These are phyloP conservation scores for Maniola jurtina DNA, from an alignment of 1,140 invertebrate genomes.

Conservation along the genomic window DNA sequence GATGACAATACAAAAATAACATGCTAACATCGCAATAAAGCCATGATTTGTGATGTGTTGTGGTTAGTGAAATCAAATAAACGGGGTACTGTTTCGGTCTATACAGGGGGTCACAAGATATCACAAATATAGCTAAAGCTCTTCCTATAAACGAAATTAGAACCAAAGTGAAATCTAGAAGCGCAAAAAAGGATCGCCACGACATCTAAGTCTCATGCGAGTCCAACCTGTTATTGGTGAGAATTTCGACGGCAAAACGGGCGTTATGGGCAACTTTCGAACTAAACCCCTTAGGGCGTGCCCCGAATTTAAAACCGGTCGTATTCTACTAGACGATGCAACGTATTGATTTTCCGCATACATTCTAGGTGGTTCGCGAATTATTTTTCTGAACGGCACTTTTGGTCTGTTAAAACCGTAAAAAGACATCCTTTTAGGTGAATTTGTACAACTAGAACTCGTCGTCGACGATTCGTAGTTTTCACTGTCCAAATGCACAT, in stretches of 20 bases:
- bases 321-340: slow-evolving; percentile 38
- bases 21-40: slow-evolving; percentile 33
- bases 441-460: slow-evolving; percentile 82
- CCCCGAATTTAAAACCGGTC: slow-evolving; percentile 51
- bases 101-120: slow-evolving; percentile 40
- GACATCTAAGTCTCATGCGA: slow-evolving; percentile 56
- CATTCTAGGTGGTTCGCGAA: slow-evolving; percentile 53
- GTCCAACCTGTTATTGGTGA: slow-evolving; percentile 65
- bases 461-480: slow-evolving; percentile 82
- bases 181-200: slow-evolving; percentile 38
- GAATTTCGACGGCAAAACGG: slow-evolving; percentile 71
- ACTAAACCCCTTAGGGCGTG: slow-evolving; percentile 54
- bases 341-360: slow-evolving; percentile 51
- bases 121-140: slow-evolving; percentile 38
- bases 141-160: slow-evolving; percentile 17
- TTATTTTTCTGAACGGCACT: slow-evolving; percentile 58
- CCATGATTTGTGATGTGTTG: slow-evolving; percentile 42
- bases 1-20: slow-evolving; percentile 23
- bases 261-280: slow-evolving; percentile 57
- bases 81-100: slow-evolving; percentile 11
- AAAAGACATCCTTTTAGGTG: slow-evolving; percentile 80
- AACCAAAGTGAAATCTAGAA: slow-evolving; percentile 30
- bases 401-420: slow-evolving; percentile 79
- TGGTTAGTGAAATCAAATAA: slow-evolving; percentile 20
- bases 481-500: slow-evolving; percentile 79